Conservation (phyloP, 2,888 invertebrate genomes). For the Cerastoderma edule region DNA sequence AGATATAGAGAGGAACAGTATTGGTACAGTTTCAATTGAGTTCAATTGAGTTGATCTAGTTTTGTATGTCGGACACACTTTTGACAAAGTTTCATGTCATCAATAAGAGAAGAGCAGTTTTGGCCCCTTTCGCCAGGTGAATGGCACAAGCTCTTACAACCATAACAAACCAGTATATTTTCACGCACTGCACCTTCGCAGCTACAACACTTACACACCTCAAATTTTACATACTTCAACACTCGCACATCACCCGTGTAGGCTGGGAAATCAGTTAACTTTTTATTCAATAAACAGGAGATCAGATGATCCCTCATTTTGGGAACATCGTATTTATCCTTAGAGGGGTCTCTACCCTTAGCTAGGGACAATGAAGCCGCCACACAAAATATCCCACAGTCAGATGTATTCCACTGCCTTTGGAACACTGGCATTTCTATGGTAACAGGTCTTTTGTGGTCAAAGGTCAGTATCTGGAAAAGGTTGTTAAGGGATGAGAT, state of each 20-base stretch:
- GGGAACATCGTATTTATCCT: slow-evolving; percentile 38
- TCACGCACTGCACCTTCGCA: slow-evolving; percentile 16
- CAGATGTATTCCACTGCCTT: slow-evolving; percentile 48
- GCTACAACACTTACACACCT: slow-evolving; percentile 15
- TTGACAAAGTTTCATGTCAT: slow-evolving; percentile 8
- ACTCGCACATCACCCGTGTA: slow-evolving; percentile 17
- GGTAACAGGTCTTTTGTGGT: slow-evolving; percentile 15
- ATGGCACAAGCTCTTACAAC: neutral
- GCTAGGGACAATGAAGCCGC: slow-evolving; percentile 56
- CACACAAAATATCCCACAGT: slow-evolving; percentile 64
- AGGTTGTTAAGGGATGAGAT: slow-evolving; percentile 29
- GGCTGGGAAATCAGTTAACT: slow-evolving; percentile 43
- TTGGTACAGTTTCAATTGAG: too few species aligned
- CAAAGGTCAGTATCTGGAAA: slow-evolving; percentile 8
- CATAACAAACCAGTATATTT: neutral
- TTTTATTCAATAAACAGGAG: slow-evolving; percentile 32
- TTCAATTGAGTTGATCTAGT: too few species aligned
- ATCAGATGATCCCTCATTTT: slow-evolving; percentile 50
- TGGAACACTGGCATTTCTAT: slow-evolving; percentile 61
- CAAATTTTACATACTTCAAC: neutral
- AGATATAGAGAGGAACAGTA: too few species aligned
- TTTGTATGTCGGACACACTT: too few species aligned
- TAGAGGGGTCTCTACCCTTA: slow-evolving; percentile 54
- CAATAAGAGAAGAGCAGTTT: neutral
- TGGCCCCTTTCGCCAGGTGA: neutral